phyloP scores from a whole-genome alignment of 2,113 vertebrate genomes.

The Anarrhichthys ocellatus region DNA sequence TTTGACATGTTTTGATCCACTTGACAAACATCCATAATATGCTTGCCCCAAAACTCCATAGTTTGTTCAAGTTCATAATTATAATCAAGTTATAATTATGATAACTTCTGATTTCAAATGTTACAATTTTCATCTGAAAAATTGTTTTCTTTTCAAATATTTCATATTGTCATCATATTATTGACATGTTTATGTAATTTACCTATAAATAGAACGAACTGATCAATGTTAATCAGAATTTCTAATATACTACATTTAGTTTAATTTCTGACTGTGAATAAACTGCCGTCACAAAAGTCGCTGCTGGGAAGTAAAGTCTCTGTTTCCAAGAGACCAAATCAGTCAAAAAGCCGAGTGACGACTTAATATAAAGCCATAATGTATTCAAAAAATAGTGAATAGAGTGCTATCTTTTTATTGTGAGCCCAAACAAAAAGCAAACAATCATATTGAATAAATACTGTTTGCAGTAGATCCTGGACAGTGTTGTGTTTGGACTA shows the following conservation, averaged over 20 bases:
- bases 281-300: slow-evolving; percentile 4
- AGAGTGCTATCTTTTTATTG: slow-evolving; percentile 42
- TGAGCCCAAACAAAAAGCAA: slow-evolving; percentile 61
- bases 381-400: slow-evolving; percentile 23
- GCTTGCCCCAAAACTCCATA: slow-evolving; percentile 8
- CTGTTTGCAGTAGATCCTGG: slow-evolving; percentile 66
- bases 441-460: slow-evolving; percentile 57
- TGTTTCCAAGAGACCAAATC: slow-evolving; percentile 14
- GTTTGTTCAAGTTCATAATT: neutral
- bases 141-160: neutral
- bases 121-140: neutral
- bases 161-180: neutral
- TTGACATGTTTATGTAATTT: neutral
- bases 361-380: slow-evolving; percentile 42
- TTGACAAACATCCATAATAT: slow-evolving; percentile 28
- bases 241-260: neutral
- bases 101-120: neutral
- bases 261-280: neutral
- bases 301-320: slow-evolving; percentile 1
- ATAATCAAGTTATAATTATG: neutral
- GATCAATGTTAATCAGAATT: neutral
- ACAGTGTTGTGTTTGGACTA: slow-evolving; percentile 67
- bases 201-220: neutral
- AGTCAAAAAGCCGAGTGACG: slow-evolving; percentile 17
- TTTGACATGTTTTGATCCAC: slow-evolving; percentile 17